These are phyloP conservation scores for Psittacula echo DNA, from an alignment of 2,797 vertebrate species.

Conservation along the genomic window DNA sequence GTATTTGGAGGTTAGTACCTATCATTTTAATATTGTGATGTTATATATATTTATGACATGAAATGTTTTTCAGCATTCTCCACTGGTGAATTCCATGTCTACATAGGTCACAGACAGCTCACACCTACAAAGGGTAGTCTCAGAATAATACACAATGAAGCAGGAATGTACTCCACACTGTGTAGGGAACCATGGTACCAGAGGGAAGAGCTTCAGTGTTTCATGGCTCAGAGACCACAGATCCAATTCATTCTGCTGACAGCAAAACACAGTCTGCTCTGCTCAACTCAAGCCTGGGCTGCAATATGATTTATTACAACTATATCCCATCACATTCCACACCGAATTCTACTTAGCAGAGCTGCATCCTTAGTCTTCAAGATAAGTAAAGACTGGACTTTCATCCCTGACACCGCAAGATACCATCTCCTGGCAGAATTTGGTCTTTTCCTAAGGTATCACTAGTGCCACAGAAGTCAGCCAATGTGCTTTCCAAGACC, in stretches of 20 bases:
- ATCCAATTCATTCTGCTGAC: background rate
- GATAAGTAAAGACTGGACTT: background rate
- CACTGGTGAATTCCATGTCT: background rate
- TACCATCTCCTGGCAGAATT: background rate
- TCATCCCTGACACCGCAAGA: background rate
- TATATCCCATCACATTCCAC: background rate
- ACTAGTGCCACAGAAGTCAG: background rate
- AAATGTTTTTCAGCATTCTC: background rate
- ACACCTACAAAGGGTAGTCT: background rate
- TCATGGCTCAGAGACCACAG: background rate
- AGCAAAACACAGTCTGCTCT: background rate
- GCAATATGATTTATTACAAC: background rate
- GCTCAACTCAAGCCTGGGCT: background rate
- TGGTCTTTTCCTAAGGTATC: background rate
- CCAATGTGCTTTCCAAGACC: background rate
- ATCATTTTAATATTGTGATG: background rate
- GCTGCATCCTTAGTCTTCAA: background rate
- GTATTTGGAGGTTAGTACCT: background rate
- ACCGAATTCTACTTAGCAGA: background rate
- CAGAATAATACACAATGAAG: background rate
- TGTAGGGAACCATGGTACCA: background rate
- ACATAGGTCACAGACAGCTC: background rate
- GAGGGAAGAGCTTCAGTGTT: background rate
- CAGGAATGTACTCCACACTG: background rate
- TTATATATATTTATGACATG: background rate